Conservation (phyloP, 2,797 vertebrate genomes). For the Kryptolebias ocellatus region DNA sequence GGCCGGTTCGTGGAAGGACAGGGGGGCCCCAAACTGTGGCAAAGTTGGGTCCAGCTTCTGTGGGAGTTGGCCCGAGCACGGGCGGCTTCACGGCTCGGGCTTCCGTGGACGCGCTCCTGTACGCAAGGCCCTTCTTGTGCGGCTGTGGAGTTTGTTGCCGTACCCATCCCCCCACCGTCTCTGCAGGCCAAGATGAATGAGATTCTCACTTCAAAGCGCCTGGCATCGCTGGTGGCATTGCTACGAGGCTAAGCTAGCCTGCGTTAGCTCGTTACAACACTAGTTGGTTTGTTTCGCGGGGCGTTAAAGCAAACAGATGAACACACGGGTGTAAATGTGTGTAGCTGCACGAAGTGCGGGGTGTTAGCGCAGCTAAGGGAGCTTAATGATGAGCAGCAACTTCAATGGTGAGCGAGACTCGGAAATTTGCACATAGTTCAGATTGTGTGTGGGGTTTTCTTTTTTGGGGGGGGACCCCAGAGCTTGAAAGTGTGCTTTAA, state of each 20-base stretch:
- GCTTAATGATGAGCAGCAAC: constrained; percentile 30
- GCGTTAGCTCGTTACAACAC: constrained; percentile 43
- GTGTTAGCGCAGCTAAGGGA: constrained; percentile 22
- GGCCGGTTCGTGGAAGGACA: constrained; percentile 3
- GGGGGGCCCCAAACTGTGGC: not conserved
- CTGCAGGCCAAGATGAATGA: constrained; percentile 84
- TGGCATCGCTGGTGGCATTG: constrained; percentile 72
- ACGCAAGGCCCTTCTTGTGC: constrained; percentile 78
- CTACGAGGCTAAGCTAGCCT: constrained; percentile 56
- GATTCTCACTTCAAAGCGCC: constrained; percentile 82
- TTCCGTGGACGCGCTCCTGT: constrained; percentile 47
- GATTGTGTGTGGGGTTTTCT: not conserved
- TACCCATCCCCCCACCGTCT: constrained; percentile 81
- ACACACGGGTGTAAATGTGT: not conserved
- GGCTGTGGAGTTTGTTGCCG: constrained; percentile 81
- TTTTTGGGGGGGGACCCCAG: not conserved
- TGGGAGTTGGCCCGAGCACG: constrained; percentile 3
- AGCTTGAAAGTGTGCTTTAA: not conserved
- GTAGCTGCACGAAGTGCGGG: not conserved
- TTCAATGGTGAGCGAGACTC: constrained; percentile 42
- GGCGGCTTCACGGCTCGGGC: constrained; percentile 1
- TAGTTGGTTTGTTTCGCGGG: constrained; percentile 24
- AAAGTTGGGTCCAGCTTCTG: constrained; percentile 31
- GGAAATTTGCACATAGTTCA: not conserved
- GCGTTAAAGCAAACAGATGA: too few species aligned